Base-by-base conservation (phyloP, 2,888 invertebrate genomes). In the Asteroscopus sphinx region DNA sequence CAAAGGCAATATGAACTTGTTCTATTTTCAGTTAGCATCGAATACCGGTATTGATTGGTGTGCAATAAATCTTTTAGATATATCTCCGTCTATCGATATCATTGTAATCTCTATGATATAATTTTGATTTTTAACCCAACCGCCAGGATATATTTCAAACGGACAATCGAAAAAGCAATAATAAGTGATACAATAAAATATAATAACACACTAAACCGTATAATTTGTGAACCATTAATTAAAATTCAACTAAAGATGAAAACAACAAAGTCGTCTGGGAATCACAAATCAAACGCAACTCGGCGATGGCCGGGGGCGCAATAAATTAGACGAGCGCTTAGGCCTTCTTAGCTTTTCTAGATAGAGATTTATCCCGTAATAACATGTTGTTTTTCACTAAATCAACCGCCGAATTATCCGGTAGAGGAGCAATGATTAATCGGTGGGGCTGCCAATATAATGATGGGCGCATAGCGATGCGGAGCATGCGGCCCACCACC, bases 311-410 rank as follows among this genome's bases (percentile, higher is more conserved):
- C 84, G 78, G 76, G 73, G 88, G 89, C 83, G 77, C 81, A 78
- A 89, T 94, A 93, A 94, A 93, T 93, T 93, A 91, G 86, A 59
- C 81, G 83, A 84, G 89, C 88, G 90, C 92, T 94, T 93, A 94
- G 93, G 91, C 90, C 93, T 93, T 91, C 93, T 94, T 93, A 93
- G 93, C 93, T 92, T 93, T 94, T 93, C 94, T 93, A 94, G 93
- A 94, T 93, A 94, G 90, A 94, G 94, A 94, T 94, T 94, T 94
- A 94, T 93, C 92, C 92, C 86, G 83, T 94, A 94, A 94, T 94
- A 93, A 93, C 93, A 93, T 81, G 92, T 92, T 93, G 91, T 87
- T 91, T 93, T 93, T 93, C 92, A 92, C 89, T 93, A 93, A 93
- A 94, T 94, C 94, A 93, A 91, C 89, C 87, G 87, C 94, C 93